Percentiles rank a stretch among this genome's conserved stretches.
phyloP scores from a whole-genome alignment of 2,113 vertebrate species.

The Phylloscopus whistleri region DNA sequence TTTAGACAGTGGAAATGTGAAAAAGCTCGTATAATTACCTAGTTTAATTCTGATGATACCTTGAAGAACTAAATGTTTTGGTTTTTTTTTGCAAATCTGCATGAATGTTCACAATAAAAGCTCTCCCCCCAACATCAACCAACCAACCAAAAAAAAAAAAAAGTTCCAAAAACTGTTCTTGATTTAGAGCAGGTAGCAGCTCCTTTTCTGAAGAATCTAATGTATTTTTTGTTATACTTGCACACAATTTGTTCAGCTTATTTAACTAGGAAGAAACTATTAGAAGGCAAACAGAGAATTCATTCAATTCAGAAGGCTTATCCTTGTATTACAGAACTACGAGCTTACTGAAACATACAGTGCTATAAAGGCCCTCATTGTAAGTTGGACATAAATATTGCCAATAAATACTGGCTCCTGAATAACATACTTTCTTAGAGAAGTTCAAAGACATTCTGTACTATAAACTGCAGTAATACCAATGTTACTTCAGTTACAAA shows the following conservation, averaged over 20 bases:
- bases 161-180: neutral
- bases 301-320: neutral
- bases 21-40: neutral
- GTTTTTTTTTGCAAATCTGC: neutral
- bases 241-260: neutral
- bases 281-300: conserved; percentile 7
- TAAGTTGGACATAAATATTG: conserved; percentile 39
- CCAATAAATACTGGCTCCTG: conserved; percentile 30
- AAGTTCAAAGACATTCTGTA: conserved; percentile 47
- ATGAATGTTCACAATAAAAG: neutral
- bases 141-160: neutral
- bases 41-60: neutral
- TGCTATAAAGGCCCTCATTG: conserved; percentile 46
- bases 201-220: neutral
- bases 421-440: conserved; percentile 35
- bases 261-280: conserved; percentile 31
- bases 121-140: neutral
- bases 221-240: neutral
- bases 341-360: neutral
- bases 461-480: conserved; percentile 30
- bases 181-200: neutral
- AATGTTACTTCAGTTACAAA: neutral
- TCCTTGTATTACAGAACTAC: neutral
- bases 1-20: neutral
- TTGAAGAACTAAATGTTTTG: neutral